Evolutionary conservation across 2,888 invertebrate genomes (phyloP), one percentile per base, ranked within the genome.

Genomic region (Thera obeliscata): DNA sequence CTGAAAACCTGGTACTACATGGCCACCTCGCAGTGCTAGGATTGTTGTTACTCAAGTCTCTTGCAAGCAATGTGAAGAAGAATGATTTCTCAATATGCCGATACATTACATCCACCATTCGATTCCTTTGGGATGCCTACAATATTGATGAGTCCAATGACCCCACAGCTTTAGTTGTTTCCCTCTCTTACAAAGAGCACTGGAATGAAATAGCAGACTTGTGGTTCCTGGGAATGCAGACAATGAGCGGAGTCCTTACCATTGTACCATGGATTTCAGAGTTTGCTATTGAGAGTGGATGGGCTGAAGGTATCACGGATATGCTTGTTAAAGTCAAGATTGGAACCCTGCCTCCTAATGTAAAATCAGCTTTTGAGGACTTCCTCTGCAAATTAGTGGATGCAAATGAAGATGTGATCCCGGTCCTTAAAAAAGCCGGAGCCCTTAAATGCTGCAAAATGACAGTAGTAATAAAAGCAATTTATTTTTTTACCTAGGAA

Each of bases 181-280:
- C 98, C 1, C 96, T 97, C 93, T 94, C 96, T 2, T 98, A 98
- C 87, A 97, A 98, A 82, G 96, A 97, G 83, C 95, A 96, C 80
- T 98, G 98, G 98, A 96, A 96, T 93, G 98, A 98, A 85, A 94
- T 98, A 68, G 97, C 96, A 84, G 98, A 98, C 82, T 90, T 98
- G 11, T 98, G 98, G 98, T 98, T 98, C 87, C 93, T 98, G 70
- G 98, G 98, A 35, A 98, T 98, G 97, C 98, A 98, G 86, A 98
- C 98, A 1, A 96, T 98, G 94, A 96, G 97, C 80, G 95, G 96
- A 46, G 96, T 98, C 0, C 88, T 98, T 52, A 95, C 97, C 22
- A 95, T 96, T 70, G 95, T 98, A 70, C 97, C 98, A 3, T 98
- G 98, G 98, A 96, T 98, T 71, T 97, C 97, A 0, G 97, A 98